These are phyloP conservation scores for Styela plicata DNA, from an alignment of 23 tunicate genomes.

Conservation along the genomic window DNA sequence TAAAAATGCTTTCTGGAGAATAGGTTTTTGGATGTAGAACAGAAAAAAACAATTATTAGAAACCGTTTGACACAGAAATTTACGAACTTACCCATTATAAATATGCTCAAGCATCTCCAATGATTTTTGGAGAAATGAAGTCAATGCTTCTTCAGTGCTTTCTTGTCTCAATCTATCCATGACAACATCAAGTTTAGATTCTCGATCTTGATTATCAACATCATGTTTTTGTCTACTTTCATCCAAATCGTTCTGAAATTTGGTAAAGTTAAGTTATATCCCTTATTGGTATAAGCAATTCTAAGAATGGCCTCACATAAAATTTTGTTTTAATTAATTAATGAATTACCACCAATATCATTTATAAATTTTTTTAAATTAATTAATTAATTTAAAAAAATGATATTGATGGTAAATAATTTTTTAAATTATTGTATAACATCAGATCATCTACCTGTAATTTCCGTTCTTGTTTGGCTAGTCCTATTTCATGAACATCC, in stretches of 20 bases:
- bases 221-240: slow-evolving; percentile 67
- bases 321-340: too few relatives aligned
- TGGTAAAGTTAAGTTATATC: too few relatives aligned
- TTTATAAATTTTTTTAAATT: too few relatives aligned
- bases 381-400: too few relatives aligned
- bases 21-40: too few relatives aligned
- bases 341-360: too few relatives aligned
- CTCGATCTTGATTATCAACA: slow-evolving; percentile 77
- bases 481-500: slow-evolving; percentile 79
- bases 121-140: slow-evolving; percentile 47
- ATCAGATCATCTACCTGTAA: slow-evolving; percentile 43
- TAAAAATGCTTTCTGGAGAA: too few relatives aligned
- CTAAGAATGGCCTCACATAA: too few relatives aligned
- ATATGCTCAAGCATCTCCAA: slow-evolving; percentile 52
- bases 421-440: background rate
- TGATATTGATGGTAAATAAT: too few relatives aligned
- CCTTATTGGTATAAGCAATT: too few relatives aligned
- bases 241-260: slow-evolving; percentile 58
- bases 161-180: slow-evolving; percentile 86
- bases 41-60: too few relatives aligned
- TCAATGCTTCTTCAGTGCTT: slow-evolving; percentile 73
- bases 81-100: slow-evolving; percentile 53
- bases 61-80: too few relatives aligned
- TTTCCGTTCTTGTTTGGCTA: slow-evolving; percentile 75
- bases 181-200: slow-evolving; percentile 56